Base-by-base conservation (phyloP, 2,797 vertebrate genomes). In the Parambassis ranga region DNA sequence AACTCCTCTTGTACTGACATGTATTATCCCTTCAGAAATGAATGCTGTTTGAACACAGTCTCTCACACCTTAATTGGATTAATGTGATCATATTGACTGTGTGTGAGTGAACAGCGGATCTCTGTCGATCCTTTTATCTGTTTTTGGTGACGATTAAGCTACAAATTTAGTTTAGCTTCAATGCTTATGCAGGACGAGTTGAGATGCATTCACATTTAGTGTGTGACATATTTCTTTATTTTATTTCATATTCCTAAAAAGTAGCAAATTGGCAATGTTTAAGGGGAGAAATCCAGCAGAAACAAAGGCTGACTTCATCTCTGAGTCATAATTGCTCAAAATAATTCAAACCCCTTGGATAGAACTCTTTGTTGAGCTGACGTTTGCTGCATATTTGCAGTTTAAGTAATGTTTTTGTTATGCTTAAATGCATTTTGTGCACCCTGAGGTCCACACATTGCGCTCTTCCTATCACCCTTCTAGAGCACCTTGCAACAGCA, bases 401-500 rank as follows among this genome's bases (percentile, higher is more conserved):
- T 36, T 46, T 39, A 65, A 61, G 33, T 44, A 11, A 55, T 59
- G n/a, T 19, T 26, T 66, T 43, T 60, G 42, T 50, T 20, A 50
- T 47, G 69, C 39, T 63, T 30, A 50, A 41, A 65, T 52, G 58
- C 38, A 50, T 56, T 37, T 72, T 51, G 33, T 1, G 9, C 32
- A 50, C 44, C 63, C 31, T 0, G 1, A 50, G 62, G 62, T 75
- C 32, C 55, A 59, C 27, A 48, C 22, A 19, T 52, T 31, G 4
- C 56, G 15, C 32, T 60, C 67, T 69, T 58, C 61, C 42, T 37
- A 20, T 23, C 60, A 60, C 24, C 33, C 15, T 18, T 43, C 6
- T 55, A 9, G 50, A 44, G 53, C 41, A 32, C 32, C 41, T 57
- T 10, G 7, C 44, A 37, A 35, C 22, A 42, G n/a, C 47, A 53